Base-by-base conservation (phyloP, 2,888 invertebrate genomes). In the Pseudoips prasinana region DNA sequence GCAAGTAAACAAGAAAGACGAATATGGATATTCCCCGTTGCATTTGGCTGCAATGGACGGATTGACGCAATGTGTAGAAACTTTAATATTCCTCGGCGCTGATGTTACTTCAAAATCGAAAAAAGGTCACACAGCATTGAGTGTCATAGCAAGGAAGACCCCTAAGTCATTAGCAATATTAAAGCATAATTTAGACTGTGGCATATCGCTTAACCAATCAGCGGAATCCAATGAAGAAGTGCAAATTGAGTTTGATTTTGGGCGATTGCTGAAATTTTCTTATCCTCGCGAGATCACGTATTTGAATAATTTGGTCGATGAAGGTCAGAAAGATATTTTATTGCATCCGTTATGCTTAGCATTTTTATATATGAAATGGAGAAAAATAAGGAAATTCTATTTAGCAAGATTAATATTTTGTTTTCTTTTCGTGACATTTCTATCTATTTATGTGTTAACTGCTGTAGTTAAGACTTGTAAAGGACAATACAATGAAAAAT, bases 321-420 rank as follows among this genome's bases (percentile, higher is more conserved):
- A 96, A 78, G 96, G 96, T 0, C 96, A 96, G 68, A 96, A 96
- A 70, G 95, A 95, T 61, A 94, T 96, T 48, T 80, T 96, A 25
- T 90, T 94, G 51, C 96, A 96, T 86, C 96, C 96, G 0, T 77
- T 96, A 1, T 96, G 96, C 69, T 94, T 96, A 7, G 95, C 96
- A 0, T 96, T 96, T 76, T 85, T 96, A 4, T 94, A 96, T 74
- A 91, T 96, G 64, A 96, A 96, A 69, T 96, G 96, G 96, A 93
- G 94, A 52, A 95, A 96, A 77, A 96, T 96, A 59, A 90, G 96
- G 37, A 95, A 95, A 71, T 96, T 95, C 77, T 96, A 96, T 74
- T 92, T 95, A 31, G 95, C 93, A 0, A 90, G 95, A 40, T 88
- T 96, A 39, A 89, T 95, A 29, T 95, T 95, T 70, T 95, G 94